Evolutionary conservation across 2,888 invertebrate species (phyloP), one percentile per base, ranked within the genome.

Genomic region (Camptogramma bilineatum): DNA sequence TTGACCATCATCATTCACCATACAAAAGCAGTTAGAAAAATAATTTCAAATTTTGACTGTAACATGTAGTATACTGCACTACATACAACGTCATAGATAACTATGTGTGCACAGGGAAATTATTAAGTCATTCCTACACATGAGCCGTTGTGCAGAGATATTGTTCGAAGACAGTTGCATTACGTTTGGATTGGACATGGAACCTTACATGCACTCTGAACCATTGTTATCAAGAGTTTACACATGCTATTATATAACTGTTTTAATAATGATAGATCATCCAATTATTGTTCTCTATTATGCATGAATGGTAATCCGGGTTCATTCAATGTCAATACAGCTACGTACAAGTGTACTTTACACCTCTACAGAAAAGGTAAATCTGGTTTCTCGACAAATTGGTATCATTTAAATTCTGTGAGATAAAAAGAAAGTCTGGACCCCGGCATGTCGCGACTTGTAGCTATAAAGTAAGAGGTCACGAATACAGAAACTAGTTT

Each of bases 71-170:
- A 18, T 28, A 28, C 34, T 24, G 31, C 51, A 58, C 65, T 24
- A 62, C 58, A 69, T 24, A 31, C 34, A 55, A 54, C 77, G 71
- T 71, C 73, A 77, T 71, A 52, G 54, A 65, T 53, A 61, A 60
- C 72, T 70, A 73, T 75, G 78, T 77, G 81, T 76, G 78, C 73
- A 47, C 73, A 71, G 80, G 71, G 78, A 87, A 85, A 85, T 84
- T 82, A 87, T 89, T 84, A 86, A 88, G 84, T 85, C 83, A 88
- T 87, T 82, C 73, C 84, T 84, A 85, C 83, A 85, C 82, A 77
- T 64, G 81, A 83, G 79, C 77, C 77, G 73, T 72, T 73, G 74
- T 76, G 72, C 72, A 75, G 76, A 78, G 76, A 78, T 78, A 81
- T 74, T 77, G 76, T 79, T 75, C 66, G 63, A 76, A 76, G 75